phyloP scores from a whole-genome alignment of 2,888 invertebrate species.

The Cephus nigrinus region DNA sequence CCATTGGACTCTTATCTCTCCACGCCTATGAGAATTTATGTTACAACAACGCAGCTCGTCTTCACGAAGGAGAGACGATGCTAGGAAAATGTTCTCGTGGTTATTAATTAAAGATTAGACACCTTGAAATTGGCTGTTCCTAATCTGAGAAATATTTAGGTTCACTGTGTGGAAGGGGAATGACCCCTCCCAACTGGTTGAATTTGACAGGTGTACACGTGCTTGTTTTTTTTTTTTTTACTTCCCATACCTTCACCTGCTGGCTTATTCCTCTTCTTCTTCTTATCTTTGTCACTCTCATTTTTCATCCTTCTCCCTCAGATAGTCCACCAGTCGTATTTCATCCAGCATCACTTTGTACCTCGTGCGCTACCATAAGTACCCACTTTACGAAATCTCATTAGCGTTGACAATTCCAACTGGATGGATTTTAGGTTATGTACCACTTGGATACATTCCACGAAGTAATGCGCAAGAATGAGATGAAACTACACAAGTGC shows the following conservation, averaged over 20 bases:
- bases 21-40: not conserved
- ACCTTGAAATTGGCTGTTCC: not conserved
- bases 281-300: not conserved
- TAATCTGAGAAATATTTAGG: not conserved
- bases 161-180: not conserved
- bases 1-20: not conserved
- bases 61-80: not conserved
- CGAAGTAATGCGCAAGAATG: not conserved
- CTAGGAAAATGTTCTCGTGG: not conserved
- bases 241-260: not conserved
- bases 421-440: not conserved
- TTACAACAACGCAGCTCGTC: not conserved
- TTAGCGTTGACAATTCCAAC: not conserved
- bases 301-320: not conserved
- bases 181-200: not conserved
- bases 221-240: not conserved
- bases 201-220: not conserved
- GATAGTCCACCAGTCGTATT: not conserved
- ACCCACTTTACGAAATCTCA: not conserved
- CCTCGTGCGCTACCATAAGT: not conserved
- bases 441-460: not conserved
- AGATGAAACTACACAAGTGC: not conserved
- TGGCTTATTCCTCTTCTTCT: not conserved
- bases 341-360: not conserved
- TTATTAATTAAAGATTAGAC: not conserved